Evolutionary conservation across 1,140 invertebrate genomes (phyloP).

Genomic region (Pseudomyrmex cubaensis): DNA sequence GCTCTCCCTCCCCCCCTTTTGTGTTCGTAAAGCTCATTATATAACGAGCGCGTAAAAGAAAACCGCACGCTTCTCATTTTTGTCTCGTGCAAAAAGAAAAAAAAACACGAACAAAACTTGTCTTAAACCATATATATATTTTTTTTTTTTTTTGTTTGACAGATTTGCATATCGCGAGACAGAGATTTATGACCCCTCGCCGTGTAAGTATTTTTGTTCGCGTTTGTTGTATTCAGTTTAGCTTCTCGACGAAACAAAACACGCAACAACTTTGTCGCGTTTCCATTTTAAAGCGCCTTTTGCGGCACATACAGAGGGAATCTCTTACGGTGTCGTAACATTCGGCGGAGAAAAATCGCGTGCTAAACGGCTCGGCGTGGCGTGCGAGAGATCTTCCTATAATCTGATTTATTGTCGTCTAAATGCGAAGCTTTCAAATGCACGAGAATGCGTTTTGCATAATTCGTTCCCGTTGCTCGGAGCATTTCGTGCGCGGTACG

Average conservation of each 20-base stretch:
- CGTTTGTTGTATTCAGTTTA: constrained; percentile 50
- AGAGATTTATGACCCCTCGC: constrained; percentile 33
- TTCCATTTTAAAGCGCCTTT: constrained; percentile 15
- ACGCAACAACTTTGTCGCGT: constrained; percentile 35
- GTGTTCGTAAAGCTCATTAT: neutral
- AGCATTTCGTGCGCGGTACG: too few relatives aligned
- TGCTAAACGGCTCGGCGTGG: neutral
- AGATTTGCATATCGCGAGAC: constrained; percentile 49
- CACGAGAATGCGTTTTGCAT: constrained; percentile 24
- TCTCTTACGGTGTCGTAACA: neutral
- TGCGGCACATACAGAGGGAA: neutral
- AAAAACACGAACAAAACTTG: neutral
- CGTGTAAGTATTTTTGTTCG: constrained; percentile 6
- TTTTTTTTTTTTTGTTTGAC: constrained; percentile 14
- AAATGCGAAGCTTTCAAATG: constrained; percentile 8
- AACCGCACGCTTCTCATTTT: too few relatives aligned
- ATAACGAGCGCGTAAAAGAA: neutral
- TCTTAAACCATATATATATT: neutral
- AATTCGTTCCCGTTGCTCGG: constrained; percentile 25
- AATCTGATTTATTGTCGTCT: constrained; percentile 40
- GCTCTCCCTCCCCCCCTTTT: neutral
- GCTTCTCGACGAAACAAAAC: constrained; percentile 28
- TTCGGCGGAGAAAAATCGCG: constrained; percentile 8
- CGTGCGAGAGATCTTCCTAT: constrained; percentile 6
- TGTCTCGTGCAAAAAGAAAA: too few relatives aligned